Evolutionary conservation across 2,888 invertebrate genomes (phyloP).

Genomic region (Cryptocephalus moraei): DNA sequence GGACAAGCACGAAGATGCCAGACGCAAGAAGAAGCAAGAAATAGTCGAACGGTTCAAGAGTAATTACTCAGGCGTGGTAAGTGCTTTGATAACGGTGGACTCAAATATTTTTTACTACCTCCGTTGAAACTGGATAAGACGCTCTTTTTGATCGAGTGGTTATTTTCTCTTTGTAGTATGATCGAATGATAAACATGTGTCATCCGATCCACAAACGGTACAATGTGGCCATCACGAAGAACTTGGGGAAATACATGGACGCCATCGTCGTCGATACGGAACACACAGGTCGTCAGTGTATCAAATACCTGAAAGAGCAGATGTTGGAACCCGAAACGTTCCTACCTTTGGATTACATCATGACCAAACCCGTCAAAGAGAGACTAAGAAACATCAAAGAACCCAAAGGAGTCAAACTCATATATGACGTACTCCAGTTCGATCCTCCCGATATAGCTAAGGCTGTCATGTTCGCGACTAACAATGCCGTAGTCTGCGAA

Average conservation of each 20-base stretch:
- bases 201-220: slow-evolving; percentile 98
- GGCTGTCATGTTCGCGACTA: slow-evolving; percentile 96
- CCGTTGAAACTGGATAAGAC: too few relatives aligned
- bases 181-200: slow-evolving; percentile 98
- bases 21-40: slow-evolving; percentile 91
- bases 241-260: slow-evolving; percentile 98
- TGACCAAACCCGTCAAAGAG: slow-evolving; percentile 83
- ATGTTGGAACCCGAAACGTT: slow-evolving; percentile 98
- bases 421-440: slow-evolving; percentile 95
- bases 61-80: slow-evolving; percentile 90
- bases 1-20: slow-evolving; percentile 94
- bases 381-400: slow-evolving; percentile 74
- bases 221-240: slow-evolving; percentile 95
- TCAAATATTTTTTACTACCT: too few relatives aligned
- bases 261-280: slow-evolving; percentile 98
- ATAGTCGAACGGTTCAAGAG: slow-evolving; percentile 95
- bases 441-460: slow-evolving; percentile 90
- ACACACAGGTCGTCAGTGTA: slow-evolving; percentile 81
- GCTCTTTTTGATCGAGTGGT: too few relatives aligned
- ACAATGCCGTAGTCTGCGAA: slow-evolving; percentile 98
- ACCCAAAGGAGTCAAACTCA: slow-evolving; percentile 88
- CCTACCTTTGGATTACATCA: slow-evolving; percentile 90
- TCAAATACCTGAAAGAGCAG: slow-evolving; percentile 93
- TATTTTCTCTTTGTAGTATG: slow-evolving; percentile 58
- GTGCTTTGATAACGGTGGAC: slow-evolving; percentile 20